These are phyloP conservation scores for Naso thynnoides DNA, from an alignment of 2,797 vertebrate genomes.

Conservation along the genomic window DNA sequence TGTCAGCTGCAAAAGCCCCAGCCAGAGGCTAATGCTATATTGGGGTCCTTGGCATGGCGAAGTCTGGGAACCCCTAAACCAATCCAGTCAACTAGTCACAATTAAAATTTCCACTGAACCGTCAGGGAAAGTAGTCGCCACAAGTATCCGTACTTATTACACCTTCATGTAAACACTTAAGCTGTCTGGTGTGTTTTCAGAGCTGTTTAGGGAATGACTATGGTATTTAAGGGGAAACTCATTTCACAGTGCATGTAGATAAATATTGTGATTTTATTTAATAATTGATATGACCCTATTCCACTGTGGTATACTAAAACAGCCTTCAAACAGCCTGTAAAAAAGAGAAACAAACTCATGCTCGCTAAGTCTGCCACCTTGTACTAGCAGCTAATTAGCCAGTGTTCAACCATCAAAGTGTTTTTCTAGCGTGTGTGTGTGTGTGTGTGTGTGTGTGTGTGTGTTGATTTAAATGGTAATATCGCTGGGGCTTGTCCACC, in stretches of 20 bases:
- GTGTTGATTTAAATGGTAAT: slow-evolving; percentile 41
- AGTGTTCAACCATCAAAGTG: slow-evolving; percentile 23
- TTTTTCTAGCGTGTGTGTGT: slow-evolving; percentile 18
- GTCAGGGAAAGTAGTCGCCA: too few relatives aligned
- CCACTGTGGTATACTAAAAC: not conserved
- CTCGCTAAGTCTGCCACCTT: slow-evolving; percentile 27
- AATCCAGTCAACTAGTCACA: too few relatives aligned
- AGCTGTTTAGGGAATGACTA: not conserved
- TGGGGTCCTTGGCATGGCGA: too few relatives aligned
- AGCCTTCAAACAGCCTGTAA: not conserved
- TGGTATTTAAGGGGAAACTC: not conserved
- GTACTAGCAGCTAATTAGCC: slow-evolving; percentile 46
- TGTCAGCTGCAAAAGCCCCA: too few relatives aligned
- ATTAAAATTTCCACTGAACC: too few relatives aligned
- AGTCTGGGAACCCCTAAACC: too few relatives aligned
- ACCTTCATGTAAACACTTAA: not conserved
- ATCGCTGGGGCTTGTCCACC: slow-evolving; percentile 27
- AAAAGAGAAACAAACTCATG: slow-evolving; percentile 13
- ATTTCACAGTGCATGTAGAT: not conserved
- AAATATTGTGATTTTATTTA: not conserved
- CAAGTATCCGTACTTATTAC: too few relatives aligned
- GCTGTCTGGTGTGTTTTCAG: slow-evolving; percentile 1
- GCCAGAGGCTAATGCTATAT: too few relatives aligned
- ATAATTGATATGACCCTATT: not conserved
- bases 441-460: slow-evolving; percentile 11